Percentiles rank a stretch among this genome's conserved stretches.
Conservation (phyloP, 2,113 vertebrate genomes). For the Phyllostomus hastatus region DNA sequence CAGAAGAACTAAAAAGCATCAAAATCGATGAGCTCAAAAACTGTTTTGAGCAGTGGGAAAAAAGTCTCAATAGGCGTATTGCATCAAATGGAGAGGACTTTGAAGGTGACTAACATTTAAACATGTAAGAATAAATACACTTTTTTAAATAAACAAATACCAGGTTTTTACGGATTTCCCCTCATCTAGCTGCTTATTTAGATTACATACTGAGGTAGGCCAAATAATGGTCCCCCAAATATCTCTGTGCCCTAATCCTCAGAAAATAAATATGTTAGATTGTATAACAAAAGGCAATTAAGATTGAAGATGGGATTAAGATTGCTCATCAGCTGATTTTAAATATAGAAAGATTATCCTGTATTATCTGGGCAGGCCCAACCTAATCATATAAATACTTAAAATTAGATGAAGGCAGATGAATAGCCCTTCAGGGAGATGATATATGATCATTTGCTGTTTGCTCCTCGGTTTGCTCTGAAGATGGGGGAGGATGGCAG, state of each 20-base stretch:
- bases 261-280: neutral
- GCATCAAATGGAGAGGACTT: too few species aligned
- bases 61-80: too few species aligned
- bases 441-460: neutral
- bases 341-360: neutral
- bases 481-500: neutral
- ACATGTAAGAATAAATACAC: too few species aligned
- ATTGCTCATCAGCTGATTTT: neutral
- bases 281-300: neutral
- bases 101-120: too few species aligned
- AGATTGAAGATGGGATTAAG: neutral
- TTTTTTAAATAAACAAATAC: too few species aligned
- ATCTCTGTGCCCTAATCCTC: neutral
- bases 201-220: neutral
- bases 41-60: too few species aligned
- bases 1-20: too few species aligned
- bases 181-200: neutral
- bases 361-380: neutral
- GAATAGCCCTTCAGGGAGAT: neutral
- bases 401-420: neutral
- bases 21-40: too few species aligned
- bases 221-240: neutral
- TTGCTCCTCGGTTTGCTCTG: neutral
- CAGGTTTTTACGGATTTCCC: too few species aligned
- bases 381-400: neutral